Percentiles rank a stretch among this genome's conserved stretches.
phyloP scores from a whole-genome alignment of 1,140 invertebrate genomes.

The Cydia splendana region DNA sequence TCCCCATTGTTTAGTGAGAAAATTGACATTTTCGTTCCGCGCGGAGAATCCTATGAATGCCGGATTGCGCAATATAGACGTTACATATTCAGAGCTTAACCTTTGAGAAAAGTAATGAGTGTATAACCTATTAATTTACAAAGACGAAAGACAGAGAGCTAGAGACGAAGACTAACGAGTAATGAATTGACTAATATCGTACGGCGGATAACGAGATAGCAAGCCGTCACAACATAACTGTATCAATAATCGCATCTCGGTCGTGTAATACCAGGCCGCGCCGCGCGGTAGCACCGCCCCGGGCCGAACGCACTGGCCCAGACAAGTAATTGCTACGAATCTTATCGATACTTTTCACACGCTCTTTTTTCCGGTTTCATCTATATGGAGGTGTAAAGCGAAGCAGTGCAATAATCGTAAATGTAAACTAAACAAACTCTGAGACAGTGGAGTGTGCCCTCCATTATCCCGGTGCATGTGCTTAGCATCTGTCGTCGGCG shows the following conservation, averaged over 20 bases:
- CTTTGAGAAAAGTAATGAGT: slow-evolving; percentile 51
- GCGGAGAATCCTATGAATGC: slow-evolving; percentile 50
- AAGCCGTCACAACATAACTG: slow-evolving; percentile 67
- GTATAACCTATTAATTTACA: slow-evolving; percentile 47
- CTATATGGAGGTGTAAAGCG: slow-evolving; percentile 54
- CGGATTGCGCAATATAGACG: slow-evolving; percentile 49
- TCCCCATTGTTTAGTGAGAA: slow-evolving; percentile 58
- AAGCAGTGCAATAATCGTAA: slow-evolving; percentile 66
- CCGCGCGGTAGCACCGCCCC: slow-evolving; percentile 55
- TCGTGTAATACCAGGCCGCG: slow-evolving; percentile 58
- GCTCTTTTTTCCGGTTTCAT: slow-evolving; percentile 54
- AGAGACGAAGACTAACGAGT: slow-evolving; percentile 41
- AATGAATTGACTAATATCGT: slow-evolving; percentile 61
- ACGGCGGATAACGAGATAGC: slow-evolving; percentile 56
- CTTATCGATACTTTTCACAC: slow-evolving; percentile 72
- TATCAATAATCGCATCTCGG: slow-evolving; percentile 69
- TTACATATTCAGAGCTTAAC: slow-evolving; percentile 45
- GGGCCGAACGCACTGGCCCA: slow-evolving; percentile 51
- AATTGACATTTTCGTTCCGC: slow-evolving; percentile 55
- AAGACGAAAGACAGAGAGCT: slow-evolving; percentile 40
- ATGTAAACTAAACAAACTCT: slow-evolving; percentile 59
- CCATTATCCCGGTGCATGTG: slow-evolving; percentile 66
- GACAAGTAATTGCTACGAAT: slow-evolving; percentile 66
- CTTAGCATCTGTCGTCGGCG: slow-evolving; percentile 68
- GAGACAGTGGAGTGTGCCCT: slow-evolving; percentile 58